Conservation (phyloP, 1,140 invertebrate genomes). For the Hylaeus volcanicus region DNA sequence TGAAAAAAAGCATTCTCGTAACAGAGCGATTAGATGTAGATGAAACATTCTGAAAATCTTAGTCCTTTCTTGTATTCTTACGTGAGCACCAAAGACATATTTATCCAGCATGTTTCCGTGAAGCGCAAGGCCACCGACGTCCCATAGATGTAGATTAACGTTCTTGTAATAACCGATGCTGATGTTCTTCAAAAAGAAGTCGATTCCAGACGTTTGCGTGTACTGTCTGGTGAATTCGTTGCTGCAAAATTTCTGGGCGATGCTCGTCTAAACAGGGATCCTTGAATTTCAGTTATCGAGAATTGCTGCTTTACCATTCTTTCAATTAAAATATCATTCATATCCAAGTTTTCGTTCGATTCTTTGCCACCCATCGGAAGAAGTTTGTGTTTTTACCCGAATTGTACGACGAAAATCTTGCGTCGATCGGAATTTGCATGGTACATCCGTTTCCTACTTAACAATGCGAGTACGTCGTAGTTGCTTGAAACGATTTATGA, state of each 20-base stretch:
- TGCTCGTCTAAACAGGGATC: constrained; percentile 83
- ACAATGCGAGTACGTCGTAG: not conserved
- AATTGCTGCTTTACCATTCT: constrained; percentile 22
- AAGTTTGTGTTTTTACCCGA: not conserved
- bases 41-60: no score
- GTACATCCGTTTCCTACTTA: constrained; percentile 23
- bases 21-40: not conserved
- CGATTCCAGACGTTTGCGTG: constrained; percentile 88
- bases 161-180: constrained; percentile 85
- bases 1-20: constrained; percentile 77
- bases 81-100: constrained; percentile 90
- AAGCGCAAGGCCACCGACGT: constrained; percentile 89
- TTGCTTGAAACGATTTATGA: not conserved
- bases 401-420: not conserved
- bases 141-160: constrained; percentile 90
- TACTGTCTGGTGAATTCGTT: constrained; percentile 89
- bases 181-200: constrained; percentile 88
- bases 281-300: constrained; percentile 54
- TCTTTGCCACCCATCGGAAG: no score
- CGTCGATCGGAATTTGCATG: constrained; percentile 35
- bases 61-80: constrained; percentile 75
- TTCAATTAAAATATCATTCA: not conserved
- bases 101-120: constrained; percentile 90
- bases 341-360: not conserved
- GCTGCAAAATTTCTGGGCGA: constrained; percentile 86